Conservation (phyloP, 2,888 invertebrate genomes). For the Neria commutata region DNA sequence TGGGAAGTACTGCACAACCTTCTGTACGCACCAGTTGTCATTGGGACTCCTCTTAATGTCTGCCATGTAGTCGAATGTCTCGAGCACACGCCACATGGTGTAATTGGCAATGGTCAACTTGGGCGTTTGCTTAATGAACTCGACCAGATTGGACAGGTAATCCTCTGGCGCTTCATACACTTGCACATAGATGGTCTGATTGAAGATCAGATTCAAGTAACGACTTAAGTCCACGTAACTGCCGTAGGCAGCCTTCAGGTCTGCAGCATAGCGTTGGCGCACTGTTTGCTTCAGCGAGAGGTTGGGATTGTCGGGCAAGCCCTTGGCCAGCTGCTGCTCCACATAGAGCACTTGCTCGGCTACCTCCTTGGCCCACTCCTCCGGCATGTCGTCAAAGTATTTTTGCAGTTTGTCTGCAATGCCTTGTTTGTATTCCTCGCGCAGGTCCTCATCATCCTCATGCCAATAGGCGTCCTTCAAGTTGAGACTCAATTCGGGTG, state of each 20-base stretch:
- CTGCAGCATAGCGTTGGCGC: constrained; percentile 42
- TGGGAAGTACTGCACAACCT: constrained; percentile 49
- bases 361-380: constrained; percentile 44
- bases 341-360: constrained; percentile 48
- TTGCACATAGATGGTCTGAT: constrained; percentile 47
- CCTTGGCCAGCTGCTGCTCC: constrained; percentile 51
- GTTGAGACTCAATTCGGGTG: constrained; percentile 44
- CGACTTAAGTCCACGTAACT: constrained; percentile 52
- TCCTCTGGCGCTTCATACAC: constrained; percentile 53
- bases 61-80: constrained; percentile 45
- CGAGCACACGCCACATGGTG: constrained; percentile 56
- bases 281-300: constrained; percentile 50
- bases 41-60: constrained; percentile 35
- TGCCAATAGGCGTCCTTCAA: constrained; percentile 43
- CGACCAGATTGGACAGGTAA: constrained; percentile 48
- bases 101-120: constrained; percentile 56
- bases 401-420: constrained; percentile 42
- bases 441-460: constrained; percentile 26
- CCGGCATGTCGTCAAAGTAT: constrained; percentile 47
- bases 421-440: constrained; percentile 37
- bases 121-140: constrained; percentile 47
- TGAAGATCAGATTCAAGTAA: constrained; percentile 52
- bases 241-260: constrained; percentile 50
- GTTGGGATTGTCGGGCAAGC: constrained; percentile 44
- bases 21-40: constrained; percentile 47